phyloP scores from a whole-genome alignment of 2,888 invertebrate species.

The Bombylius discolor region DNA sequence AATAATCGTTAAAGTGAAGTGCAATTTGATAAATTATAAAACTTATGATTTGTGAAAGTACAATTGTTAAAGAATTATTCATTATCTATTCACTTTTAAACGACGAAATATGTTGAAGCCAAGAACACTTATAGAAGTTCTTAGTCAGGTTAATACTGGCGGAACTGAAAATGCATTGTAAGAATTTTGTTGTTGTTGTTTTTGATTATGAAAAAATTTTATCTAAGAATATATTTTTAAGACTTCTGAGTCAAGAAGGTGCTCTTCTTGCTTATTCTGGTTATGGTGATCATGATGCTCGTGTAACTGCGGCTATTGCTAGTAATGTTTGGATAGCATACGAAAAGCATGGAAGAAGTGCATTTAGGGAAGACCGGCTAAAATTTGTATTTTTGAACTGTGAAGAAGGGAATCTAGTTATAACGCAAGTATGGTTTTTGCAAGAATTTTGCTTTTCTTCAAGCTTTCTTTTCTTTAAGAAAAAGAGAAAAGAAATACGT shows the following conservation, averaged over 20 bases:
- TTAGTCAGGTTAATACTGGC: constrained; percentile 90
- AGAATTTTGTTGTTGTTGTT: constrained; percentile 25
- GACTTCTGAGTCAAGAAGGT: constrained; percentile 85
- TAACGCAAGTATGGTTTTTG: constrained; percentile 50
- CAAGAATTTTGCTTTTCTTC: no score
- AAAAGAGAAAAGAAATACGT: no score
- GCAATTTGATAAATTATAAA: no score
- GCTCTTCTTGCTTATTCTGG: constrained; percentile 88
- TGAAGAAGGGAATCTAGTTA: constrained; percentile 82
- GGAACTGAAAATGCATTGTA: constrained; percentile 92
- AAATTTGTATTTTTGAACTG: constrained; percentile 82
- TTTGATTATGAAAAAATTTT: no score
- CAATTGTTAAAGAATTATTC: no score
- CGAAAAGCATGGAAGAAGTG: constrained; percentile 80
- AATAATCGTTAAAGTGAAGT: no score
- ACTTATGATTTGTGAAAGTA: no score
- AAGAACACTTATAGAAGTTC: constrained; percentile 82
- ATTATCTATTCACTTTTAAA: no score
- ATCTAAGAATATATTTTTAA: constrained; percentile 32
- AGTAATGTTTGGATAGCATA: constrained; percentile 93
- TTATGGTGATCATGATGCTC: constrained; percentile 82
- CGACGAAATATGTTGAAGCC: constrained; percentile 68
- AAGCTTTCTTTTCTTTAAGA: no score
- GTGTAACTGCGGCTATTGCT: constrained; percentile 89
- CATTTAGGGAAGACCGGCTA: constrained; percentile 80